phyloP scores from a whole-genome alignment of 1,140 invertebrate genomes.

The Drosophila parvula region DNA sequence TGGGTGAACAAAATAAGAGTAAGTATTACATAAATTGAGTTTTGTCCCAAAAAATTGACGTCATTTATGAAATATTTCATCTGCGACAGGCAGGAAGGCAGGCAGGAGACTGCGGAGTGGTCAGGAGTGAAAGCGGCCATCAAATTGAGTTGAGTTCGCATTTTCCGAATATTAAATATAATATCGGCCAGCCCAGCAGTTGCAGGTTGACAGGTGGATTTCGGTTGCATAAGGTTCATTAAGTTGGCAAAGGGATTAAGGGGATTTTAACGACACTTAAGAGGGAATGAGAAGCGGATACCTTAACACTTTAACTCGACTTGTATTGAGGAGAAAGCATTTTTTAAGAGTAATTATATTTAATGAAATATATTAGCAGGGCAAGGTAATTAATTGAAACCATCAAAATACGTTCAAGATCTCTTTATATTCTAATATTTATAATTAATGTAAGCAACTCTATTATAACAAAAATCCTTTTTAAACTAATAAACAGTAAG shows the following conservation, averaged over 20 bases:
- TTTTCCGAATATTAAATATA: conserved; percentile 38
- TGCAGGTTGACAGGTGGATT: conserved; percentile 29
- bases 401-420: too few relatives aligned
- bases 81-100: background rate
- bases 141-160: conserved; percentile 32
- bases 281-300: background rate
- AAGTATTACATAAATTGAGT: conserved; percentile 27
- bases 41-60: conserved; percentile 18
- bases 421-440: too few relatives aligned
- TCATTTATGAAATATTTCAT: conserved; percentile 36
- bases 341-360: background rate
- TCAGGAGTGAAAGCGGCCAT: conserved; percentile 27
- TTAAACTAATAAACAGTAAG: background rate
- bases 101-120: background rate
- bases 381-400: too few relatives aligned
- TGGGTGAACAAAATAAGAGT: conserved; percentile 5
- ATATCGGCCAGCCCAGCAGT: background rate
- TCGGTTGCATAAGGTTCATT: conserved; percentile 16
- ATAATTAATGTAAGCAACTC: too few relatives aligned
- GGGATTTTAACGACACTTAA: background rate
- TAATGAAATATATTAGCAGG: too few relatives aligned
- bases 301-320: background rate
- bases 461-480: too few relatives aligned
- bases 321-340: background rate
- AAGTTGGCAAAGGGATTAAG: conserved; percentile 6